Conservation (phyloP, 2,113 vertebrate genomes). For the Xiphias gladius region DNA sequence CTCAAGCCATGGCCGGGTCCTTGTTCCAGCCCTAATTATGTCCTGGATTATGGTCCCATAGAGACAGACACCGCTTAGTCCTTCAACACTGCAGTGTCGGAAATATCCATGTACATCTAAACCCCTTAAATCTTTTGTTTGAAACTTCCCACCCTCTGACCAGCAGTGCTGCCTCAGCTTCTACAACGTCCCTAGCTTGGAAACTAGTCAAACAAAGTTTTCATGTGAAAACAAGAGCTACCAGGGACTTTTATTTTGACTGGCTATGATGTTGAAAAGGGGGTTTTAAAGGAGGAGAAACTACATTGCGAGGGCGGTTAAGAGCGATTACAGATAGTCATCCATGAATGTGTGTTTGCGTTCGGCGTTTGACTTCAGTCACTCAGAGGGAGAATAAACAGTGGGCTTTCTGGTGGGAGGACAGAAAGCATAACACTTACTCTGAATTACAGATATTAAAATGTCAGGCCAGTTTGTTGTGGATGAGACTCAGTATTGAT, state of each 20-base stretch:
- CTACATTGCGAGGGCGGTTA: slow-evolving; percentile 54
- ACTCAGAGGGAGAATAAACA: slow-evolving; percentile 76
- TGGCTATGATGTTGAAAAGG: slow-evolving; percentile 49
- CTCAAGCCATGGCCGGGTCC: slow-evolving; percentile 15
- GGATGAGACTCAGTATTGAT: slow-evolving; percentile 84
- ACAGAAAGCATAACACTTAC: slow-evolving; percentile 85
- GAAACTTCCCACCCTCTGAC: slow-evolving; percentile 35
- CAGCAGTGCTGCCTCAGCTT: slow-evolving; percentile 34
- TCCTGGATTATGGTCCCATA: slow-evolving; percentile 25
- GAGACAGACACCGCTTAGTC: slow-evolving; percentile 43
- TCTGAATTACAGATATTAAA: slow-evolving; percentile 87
- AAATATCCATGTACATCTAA: slow-evolving; percentile 41
- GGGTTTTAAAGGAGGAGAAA: slow-evolving; percentile 37
- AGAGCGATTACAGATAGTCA: slow-evolving; percentile 70
- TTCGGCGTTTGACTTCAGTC: slow-evolving; percentile 68
- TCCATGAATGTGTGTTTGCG: slow-evolving; percentile 65
- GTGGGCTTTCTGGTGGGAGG: slow-evolving; percentile 73
- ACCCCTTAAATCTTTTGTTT: slow-evolving; percentile 28
- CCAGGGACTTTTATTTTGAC: slow-evolving; percentile 62
- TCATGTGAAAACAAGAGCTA: slow-evolving; percentile 50
- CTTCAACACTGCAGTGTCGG: slow-evolving; percentile 24
- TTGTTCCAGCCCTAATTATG: slow-evolving; percentile 35
- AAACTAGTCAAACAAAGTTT: slow-evolving; percentile 53
- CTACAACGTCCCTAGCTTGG: slow-evolving; percentile 18
- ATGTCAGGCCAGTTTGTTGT: slow-evolving; percentile 79